phyloP scores from a whole-genome alignment of 2,888 invertebrate genomes.

The Coelogynopora nodosa region DNA sequence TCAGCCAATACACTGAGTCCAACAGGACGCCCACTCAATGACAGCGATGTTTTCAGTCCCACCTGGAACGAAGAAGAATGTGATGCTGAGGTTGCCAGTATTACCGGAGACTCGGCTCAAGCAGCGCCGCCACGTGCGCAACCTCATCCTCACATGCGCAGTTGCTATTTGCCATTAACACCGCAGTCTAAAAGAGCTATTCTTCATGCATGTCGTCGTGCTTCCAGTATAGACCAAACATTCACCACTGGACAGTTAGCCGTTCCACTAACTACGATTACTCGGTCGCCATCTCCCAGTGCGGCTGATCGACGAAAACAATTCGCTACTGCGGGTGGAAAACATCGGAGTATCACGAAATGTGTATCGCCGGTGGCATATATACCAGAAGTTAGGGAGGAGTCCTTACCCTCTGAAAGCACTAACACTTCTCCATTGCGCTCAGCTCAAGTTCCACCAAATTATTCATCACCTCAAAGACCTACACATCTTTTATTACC shows the following conservation, averaged over 20 bases:
- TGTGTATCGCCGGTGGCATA: not conserved
- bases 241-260: not conserved
- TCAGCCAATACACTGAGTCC: not conserved
- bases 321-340: constrained; percentile 38
- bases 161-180: not conserved
- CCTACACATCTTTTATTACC: not conserved
- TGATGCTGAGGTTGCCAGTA: constrained; percentile 30
- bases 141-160: not conserved
- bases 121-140: not conserved
- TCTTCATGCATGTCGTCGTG: not conserved
- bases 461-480: not conserved
- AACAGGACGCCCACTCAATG: not conserved
- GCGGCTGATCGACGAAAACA: constrained; percentile 34
- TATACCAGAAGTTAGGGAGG: not conserved
- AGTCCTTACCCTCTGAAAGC: not conserved
- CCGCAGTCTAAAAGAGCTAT: not conserved
- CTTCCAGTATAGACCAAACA: not conserved
- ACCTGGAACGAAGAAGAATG: constrained; percentile 41
- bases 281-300: not conserved
- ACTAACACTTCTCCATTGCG: not conserved
- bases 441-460: no score
- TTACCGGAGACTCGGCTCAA: constrained; percentile 10
- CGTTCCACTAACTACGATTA: not conserved
- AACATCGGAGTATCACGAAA: constrained; percentile 25
- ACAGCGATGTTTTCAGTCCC: not conserved